Base-by-base conservation (phyloP, 2,797 vertebrate species). In the Tympanoctomys barrerae region DNA sequence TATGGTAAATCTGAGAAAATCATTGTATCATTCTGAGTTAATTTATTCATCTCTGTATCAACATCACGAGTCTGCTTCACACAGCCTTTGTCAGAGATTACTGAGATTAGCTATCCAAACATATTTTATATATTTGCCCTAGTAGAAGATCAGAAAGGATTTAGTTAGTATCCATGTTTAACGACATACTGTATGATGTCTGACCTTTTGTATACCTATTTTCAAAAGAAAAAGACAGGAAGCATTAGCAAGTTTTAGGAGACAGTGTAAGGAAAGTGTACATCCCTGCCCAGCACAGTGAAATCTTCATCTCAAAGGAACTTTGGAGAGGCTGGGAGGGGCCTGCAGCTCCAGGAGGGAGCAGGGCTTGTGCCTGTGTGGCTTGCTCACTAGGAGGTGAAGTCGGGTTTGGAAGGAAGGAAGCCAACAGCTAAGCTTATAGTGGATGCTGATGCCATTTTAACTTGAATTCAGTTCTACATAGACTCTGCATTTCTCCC, bases 91-190 rank as follows among this genome's bases (percentile, higher is more conserved):
- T 87, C 49, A 89, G 89, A 93, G 71, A 92, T 28, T 78, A 84
- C 62, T 52, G 24, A 49, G 21, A 61, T 26, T 18, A 42, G 49
- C 66, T 39, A 57, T 49, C 39, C 46, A 70, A 87, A 24, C 49
- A 33, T 59, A 33, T 75, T 87, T 89, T 57, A 36, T 26, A 26
- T n/a, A 61, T 80, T 21, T 93, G 7, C 12, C 59, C 79, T 36
- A 24, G 9, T 6, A 49, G 52, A 36, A 88, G n/a, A 36, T 59
- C 92, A 79, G 31, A 13, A 73, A 87, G 81, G 31, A 9, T 11
- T 82, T 94, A 61, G 31, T 85, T 88, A 49, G 2, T 71, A 80
- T 89, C 87, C 61, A 78, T 54, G 89, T 93, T 93, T 62, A 87
- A 79, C 13, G 84, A 16, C 18, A n/a, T 57, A 61, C 62, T 22